Evolutionary conservation across 2,797 vertebrate species (phyloP).

Genomic region (Falco novaeseelandiae): DNA sequence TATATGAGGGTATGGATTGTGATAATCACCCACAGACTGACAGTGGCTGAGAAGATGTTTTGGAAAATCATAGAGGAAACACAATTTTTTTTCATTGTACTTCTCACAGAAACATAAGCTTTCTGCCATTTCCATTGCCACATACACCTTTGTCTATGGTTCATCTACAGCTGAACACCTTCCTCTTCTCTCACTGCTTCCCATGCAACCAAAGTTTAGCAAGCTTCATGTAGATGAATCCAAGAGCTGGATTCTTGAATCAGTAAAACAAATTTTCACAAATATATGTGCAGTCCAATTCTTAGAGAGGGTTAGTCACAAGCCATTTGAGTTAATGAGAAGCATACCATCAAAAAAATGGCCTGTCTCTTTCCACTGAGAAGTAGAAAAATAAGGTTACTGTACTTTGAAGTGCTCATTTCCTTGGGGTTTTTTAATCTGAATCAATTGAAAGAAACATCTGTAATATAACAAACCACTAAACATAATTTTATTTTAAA

Average conservation of each 20-base stretch:
- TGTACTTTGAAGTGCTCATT: neutral
- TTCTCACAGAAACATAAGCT: neutral
- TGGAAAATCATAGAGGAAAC: neutral
- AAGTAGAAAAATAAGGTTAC: neutral
- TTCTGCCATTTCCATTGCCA: neutral
- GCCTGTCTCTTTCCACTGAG: neutral
- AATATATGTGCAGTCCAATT: neutral
- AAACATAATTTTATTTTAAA: neutral
- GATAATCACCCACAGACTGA: neutral
- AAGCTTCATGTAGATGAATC: neutral
- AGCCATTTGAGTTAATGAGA: neutral
- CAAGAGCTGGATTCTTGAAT: neutral
- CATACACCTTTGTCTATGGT: neutral
- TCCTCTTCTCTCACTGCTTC: neutral
- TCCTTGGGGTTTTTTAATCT: neutral
- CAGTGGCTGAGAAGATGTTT: neutral
- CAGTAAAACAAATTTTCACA: neutral
- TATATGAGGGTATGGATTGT: rapidly evolving
- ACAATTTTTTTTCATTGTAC: neutral
- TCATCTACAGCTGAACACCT: neutral
- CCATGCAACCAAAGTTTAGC: neutral
- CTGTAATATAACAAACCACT: neutral
- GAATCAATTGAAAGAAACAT: neutral
- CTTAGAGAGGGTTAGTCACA: neutral
- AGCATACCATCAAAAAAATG: neutral